Base-by-base conservation (phyloP, 2,113 vertebrate species). In the Salvelinus sp. region DNA sequence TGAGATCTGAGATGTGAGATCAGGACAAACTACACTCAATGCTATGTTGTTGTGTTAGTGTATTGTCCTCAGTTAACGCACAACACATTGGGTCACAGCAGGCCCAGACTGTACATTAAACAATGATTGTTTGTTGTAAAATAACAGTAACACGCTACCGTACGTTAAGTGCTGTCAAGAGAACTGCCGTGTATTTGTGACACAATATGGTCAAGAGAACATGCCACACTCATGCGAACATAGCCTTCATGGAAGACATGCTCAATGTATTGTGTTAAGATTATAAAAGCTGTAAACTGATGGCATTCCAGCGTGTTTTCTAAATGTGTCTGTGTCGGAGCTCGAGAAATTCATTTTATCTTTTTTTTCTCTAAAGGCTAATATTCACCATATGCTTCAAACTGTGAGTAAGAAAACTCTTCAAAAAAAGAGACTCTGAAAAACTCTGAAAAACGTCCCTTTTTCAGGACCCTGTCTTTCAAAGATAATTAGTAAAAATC, bases 21-120 rank as follows among this genome's bases (percentile, higher is more conserved):
- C 75, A 81, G 81, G 85, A 80, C 85, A 85, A 72, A 85, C 74
- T 27, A 58, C 82, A 79, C 70, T 73, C 70, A 69, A 72, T 30
- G 30, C 30, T 63, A 74, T 76, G 74, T 60, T 82, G 78, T 73
- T 10, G 38, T 44, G 38, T 44, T 44, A 10, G 38, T 44, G 38
- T 44, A 44, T 44, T 44, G 38, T 44, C 38, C 38, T 44, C 9
- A 44, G 6, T 9, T 67, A 76, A 73, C 77, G 4, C 48, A 78
- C 3, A 57, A 77, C 77, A 84, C 54, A 57, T 70, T 73, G 74
- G 73, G 75, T 86, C 84, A 82, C 18, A 60, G 10, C 38, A 54
- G 20, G 63, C 13, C 44, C 63, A 62, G 66, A 54, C 62, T n/a
- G 23, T 58, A 73, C 75, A 85, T 54, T 65, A 74, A 20, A 16